A percentile compares a stretch with the other conserved stretches of the same genome.
Evolutionary conservation across 2,888 invertebrate genomes (phyloP).

Genomic region (Rhamnusium bicolor): DNA sequence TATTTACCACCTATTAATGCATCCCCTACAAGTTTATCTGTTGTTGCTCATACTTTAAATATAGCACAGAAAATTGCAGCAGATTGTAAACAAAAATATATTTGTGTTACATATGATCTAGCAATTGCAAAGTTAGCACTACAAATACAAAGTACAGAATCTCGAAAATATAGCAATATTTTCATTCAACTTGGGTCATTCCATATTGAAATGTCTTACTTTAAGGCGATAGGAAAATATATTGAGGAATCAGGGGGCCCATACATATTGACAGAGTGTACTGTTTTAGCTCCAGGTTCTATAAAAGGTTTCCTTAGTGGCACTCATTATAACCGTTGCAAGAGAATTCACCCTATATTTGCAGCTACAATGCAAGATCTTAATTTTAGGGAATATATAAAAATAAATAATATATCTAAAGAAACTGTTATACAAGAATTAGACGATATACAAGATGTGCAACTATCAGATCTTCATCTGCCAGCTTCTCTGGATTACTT

Average conservation of each 20-base stretch:
- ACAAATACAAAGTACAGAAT: slow-evolving; percentile 44
- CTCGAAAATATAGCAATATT: slow-evolving; percentile 53
- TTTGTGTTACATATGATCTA: slow-evolving; percentile 54
- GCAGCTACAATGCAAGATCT: neutral
- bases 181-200: slow-evolving; percentile 65
- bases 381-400: neutral
- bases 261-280: neutral
- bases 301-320: neutral
- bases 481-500: neutral
- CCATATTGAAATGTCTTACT: slow-evolving; percentile 59
- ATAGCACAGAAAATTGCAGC: slow-evolving; percentile 46
- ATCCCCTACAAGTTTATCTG: slow-evolving; percentile 54
- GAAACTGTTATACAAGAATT: neutral
- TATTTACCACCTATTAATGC: slow-evolving; percentile 52
- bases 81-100: slow-evolving; percentile 22
- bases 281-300: neutral
- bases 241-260: slow-evolving; percentile 36
- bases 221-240: slow-evolving; percentile 60
- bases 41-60: slow-evolving; percentile 47
- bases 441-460: neutral
- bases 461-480: neutral
- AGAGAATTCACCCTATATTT: neutral
- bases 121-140: slow-evolving; percentile 55
- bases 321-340: neutral
- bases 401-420: neutral